Percentiles rank a stretch among this genome's conserved stretches.
phyloP scores from a whole-genome alignment of 1,140 invertebrate genomes.

The Lepidurus couesii region DNA sequence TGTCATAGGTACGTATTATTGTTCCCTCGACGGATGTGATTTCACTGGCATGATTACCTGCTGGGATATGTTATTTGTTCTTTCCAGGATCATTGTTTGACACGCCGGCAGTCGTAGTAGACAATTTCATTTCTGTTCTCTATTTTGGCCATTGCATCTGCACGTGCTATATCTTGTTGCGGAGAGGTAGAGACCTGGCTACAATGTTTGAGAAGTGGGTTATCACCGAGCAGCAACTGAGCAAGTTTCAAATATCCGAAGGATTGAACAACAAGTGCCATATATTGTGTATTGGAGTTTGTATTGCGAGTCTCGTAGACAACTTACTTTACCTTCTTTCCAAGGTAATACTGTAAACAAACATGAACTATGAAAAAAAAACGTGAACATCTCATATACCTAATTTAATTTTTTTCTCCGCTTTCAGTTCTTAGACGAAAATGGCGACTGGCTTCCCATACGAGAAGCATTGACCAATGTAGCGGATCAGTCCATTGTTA shows the following conservation, averaged over 20 bases:
- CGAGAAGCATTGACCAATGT: constrained; percentile 1
- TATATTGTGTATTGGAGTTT: not conserved
- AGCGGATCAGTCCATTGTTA: not conserved
- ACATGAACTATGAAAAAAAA: not conserved
- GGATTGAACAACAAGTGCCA: not conserved
- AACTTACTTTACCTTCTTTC: not conserved
- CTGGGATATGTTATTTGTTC: not conserved
- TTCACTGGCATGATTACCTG: too few species aligned
- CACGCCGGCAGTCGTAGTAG: not conserved
- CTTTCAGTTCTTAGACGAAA: not conserved
- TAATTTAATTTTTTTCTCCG: not conserved
- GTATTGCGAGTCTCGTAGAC: not conserved
- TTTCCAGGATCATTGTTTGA: not conserved
- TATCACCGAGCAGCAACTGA: not conserved
- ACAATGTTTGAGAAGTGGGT: not conserved
- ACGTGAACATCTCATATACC: not conserved
- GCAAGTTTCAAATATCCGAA: not conserved
- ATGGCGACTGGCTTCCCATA: not conserved
- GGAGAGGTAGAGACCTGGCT: not conserved
- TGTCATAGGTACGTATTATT: not conserved
- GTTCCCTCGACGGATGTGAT: too few species aligned
- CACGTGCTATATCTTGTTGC: not conserved
- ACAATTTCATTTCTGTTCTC: not conserved
- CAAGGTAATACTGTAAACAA: not conserved
- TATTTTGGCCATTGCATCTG: not conserved